phyloP scores from a whole-genome alignment of 2,888 invertebrate species.

The Dusona sp. region DNA sequence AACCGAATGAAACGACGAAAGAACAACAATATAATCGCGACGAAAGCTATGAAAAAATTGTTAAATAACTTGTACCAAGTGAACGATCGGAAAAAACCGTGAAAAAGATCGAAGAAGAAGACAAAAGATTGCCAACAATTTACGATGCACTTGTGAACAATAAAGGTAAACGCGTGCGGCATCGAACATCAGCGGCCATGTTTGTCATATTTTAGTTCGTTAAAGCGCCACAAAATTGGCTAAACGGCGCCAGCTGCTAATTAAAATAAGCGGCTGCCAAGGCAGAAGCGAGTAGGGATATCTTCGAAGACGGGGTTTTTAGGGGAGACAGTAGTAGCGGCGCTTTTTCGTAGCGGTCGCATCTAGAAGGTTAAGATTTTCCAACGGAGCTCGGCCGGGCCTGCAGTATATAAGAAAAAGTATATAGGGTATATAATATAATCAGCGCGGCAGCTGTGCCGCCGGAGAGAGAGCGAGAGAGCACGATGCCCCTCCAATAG shows the following conservation, averaged over 20 bases:
- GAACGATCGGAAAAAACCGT: not conserved
- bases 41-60: not conserved
- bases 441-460: too few species aligned
- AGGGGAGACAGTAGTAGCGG: too few species aligned
- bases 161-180: constrained; percentile 4
- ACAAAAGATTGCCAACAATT: constrained; percentile 11
- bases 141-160: constrained; percentile 24
- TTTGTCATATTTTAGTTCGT: not conserved
- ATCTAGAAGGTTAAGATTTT: too few species aligned
- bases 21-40: not conserved
- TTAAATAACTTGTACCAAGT: not conserved
- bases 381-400: too few species aligned
- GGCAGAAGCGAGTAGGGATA: too few species aligned
- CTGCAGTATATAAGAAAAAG: too few species aligned
- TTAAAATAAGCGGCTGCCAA: too few species aligned
- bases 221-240: not conserved
- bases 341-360: too few species aligned
- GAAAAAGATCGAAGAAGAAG: not conserved
- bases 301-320: too few species aligned
- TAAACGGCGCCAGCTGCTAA: not conserved
- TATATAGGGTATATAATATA: too few species aligned
- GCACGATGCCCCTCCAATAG: too few species aligned
- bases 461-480: too few species aligned
- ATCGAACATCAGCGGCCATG: constrained; percentile 14
- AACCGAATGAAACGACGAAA: not conserved